Evolutionary conservation across 2,797 vertebrate genomes (phyloP).

Genomic region (Schizopygopsis pylzovi): DNA sequence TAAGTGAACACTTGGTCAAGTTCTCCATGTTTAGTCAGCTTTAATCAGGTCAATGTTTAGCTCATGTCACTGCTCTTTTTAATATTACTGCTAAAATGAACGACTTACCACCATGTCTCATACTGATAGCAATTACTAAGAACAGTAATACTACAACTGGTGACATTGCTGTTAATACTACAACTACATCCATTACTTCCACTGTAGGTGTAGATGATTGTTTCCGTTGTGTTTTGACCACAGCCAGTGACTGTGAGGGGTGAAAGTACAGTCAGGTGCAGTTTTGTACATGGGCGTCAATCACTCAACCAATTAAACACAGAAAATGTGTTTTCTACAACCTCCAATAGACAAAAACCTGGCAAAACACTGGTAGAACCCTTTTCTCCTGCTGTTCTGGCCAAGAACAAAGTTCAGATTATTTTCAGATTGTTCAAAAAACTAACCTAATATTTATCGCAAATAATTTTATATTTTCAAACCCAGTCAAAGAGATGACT

Average conservation of each 20-base stretch:
- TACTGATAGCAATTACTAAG: not conserved
- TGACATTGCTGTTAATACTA: not conserved
- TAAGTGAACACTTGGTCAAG: slow-evolving; percentile 39
- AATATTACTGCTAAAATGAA: slow-evolving; percentile 5
- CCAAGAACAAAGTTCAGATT: not conserved
- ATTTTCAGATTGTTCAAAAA: not conserved
- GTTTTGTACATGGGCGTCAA: not conserved
- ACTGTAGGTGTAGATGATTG: not conserved
- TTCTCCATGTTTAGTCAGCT: not conserved
- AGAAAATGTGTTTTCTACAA: not conserved
- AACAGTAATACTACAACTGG: not conserved
- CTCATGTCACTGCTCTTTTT: not conserved
- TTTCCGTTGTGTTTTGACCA: not conserved
- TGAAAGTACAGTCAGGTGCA: not conserved
- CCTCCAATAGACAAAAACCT: not conserved
- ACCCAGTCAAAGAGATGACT: not conserved
- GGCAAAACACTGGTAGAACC: not conserved
- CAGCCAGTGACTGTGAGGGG: not conserved
- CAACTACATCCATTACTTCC: not conserved
- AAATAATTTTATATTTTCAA: not conserved
- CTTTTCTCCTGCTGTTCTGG: not conserved
- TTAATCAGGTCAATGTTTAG: not conserved
- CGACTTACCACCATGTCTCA: not conserved
- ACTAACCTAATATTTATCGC: not conserved
- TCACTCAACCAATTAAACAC: slow-evolving; percentile 1